Base-by-base conservation (phyloP, 23 tunicate genomes). In the Corella eumyota region DNA sequence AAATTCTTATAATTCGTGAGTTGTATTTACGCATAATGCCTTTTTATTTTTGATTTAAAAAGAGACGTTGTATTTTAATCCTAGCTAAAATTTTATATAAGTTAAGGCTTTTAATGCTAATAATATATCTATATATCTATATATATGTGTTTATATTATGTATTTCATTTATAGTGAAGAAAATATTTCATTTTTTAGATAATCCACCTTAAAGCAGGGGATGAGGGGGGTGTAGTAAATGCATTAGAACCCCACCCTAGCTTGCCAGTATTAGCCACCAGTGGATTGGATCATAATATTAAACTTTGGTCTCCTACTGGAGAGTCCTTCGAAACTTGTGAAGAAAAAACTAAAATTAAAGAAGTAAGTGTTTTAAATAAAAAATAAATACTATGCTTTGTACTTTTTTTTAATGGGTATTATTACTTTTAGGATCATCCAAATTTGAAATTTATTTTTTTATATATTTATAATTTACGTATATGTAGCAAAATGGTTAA, bases 171-270 rank as follows among this genome's bases (percentile, higher is more conserved):
- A 40, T 40, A 9, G 48, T 40, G 15, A 36, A 9, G 30, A 7
- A 15, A 6, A 47, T 40, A 34, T 61, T 45, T 30, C 27, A 34
- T 51, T 20, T 24, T 23, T 28, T 52, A 82, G 92, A 57, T 82
- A 31, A 76, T 82, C 15, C 62, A 67, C 17, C 63, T 86, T 6
- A 74, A 66, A 80, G 81, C 72, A 35, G 97, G 97, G 37, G 81
- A 73, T 36, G 62, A 79, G 15, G 88, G 88, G 27, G 97, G 97
- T 26, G 90, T 88, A 25, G 97, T 88, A 25, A 88, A 88, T 44
- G 97, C 80, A 4, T 53, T 88, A 22, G 97, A 88, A 32, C 97
- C 97, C 30, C 82, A 74, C 50, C 88, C 81, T 5, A 61, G 50
- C 24, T 73, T 88, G 6, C 97, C 97, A 1, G 25, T 79, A 2